Evolutionary conservation across 1,140 invertebrate species (phyloP), one percentile per base, ranked within the genome.

Genomic region (Laupala kohalensis): DNA sequence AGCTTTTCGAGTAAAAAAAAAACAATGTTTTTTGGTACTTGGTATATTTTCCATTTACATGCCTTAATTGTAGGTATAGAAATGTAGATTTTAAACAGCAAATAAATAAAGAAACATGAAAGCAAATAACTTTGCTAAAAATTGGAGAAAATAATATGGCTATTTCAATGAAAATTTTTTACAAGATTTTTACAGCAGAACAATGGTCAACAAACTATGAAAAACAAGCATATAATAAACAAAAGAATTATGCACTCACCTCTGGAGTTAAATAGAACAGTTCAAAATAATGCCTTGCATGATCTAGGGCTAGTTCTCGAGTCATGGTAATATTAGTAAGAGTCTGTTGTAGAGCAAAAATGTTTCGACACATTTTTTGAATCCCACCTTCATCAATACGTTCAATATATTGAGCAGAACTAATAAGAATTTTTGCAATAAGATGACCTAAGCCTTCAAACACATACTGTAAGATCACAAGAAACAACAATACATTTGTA

Each of bases 401-500:
- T 73, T 88, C 89, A 77, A 93, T 88, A 77, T 90, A 90, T 74
- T 93, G 90, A 13, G 90, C 89, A 63, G 89, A 90, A 73, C 88
- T 91, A 75, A 95, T 94, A 25, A 96, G 81, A 74, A 95, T 93
- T 73, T 92, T 91, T 0, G 92, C 86, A 65, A 94, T 90, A 15
- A 96, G 80, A 80, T 93, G 92, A 4, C 92, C 95, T 12, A 98
- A 82, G 12, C 95, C 95, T 83, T 96, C 93, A 83, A 98, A 95
- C 71, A 98, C 90, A 79, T 97, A 98, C 89, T 95, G 85, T 69
- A 83, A 84, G 75, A 73, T 72, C 37, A 73, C 69, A 64, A 27
- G 74, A 64, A 71, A 72, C 4, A 69, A 70, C 5, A 69, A 19
- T 9, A 23, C 12, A 19, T 24, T 66, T 64, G 30, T 71, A 66